A percentile compares a stretch with the other conserved stretches of the same genome.
phyloP scores from a whole-genome alignment of 2,113 vertebrate genomes.

The Lynx canadensis region DNA sequence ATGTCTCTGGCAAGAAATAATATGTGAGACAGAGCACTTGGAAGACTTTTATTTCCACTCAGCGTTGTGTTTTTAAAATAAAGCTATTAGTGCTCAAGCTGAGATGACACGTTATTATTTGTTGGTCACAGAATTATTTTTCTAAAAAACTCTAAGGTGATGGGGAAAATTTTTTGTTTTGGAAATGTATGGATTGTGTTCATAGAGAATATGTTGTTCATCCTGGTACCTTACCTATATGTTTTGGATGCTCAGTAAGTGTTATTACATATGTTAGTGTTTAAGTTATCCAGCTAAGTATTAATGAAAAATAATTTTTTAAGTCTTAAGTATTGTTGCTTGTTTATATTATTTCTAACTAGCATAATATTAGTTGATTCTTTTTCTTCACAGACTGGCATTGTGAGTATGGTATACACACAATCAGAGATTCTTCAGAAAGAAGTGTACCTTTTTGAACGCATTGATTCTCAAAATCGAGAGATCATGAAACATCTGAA shows the following conservation, averaged over 20 bases:
- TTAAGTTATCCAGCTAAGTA: conserved; percentile 9
- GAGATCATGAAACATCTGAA: conserved; percentile 97
- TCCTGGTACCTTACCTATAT: neutral
- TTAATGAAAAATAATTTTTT: neutral
- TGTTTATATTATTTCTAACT: neutral
- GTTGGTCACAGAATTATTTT: neutral
- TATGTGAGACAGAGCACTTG: neutral
- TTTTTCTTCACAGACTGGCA: conserved; percentile 88
- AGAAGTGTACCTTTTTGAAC: conserved; percentile 97
- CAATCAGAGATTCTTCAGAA: conserved; percentile 98
- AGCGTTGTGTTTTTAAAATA: conserved; percentile 12
- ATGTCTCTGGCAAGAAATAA: neutral
- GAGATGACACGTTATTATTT: conserved; percentile 18
- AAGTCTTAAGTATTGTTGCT: neutral
- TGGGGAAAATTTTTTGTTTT: neutral
- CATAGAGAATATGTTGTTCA: conserved; percentile 9
- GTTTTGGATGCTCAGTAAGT: neutral
- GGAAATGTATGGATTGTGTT: neutral
- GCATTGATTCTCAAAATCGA: conserved; percentile 93
- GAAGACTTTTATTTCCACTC: conserved; percentile 8
- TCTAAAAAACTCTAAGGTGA: neutral
- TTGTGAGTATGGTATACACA: conserved; percentile 97
- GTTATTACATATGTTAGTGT: neutral
- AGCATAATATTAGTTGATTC: conserved; percentile 22
- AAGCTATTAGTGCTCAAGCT: neutral